Percentiles rank a stretch among this genome's conserved stretches.
phyloP scores from a whole-genome alignment of 1,140 invertebrate species.

The Drosophila melanica region DNA sequence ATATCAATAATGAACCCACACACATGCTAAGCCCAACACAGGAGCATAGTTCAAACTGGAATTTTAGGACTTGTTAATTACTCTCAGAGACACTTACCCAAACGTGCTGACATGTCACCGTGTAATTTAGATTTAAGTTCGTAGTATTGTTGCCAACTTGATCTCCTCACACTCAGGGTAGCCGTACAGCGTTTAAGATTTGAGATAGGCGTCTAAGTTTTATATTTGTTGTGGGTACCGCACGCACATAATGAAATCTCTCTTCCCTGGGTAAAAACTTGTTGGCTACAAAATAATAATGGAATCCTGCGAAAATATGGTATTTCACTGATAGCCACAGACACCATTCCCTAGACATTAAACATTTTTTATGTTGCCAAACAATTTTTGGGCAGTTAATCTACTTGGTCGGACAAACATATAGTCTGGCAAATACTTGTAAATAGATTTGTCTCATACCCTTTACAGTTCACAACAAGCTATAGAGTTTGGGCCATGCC shows the following conservation, averaged over 20 bases:
- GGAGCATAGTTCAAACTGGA: no score
- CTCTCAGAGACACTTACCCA: constrained; percentile 26
- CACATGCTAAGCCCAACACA: no score
- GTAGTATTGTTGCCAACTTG: constrained; percentile 57
- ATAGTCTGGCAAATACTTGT: constrained; percentile 2
- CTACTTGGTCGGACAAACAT: constrained; percentile 15
- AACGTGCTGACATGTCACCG: constrained; percentile 45
- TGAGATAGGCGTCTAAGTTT: constrained; percentile 66
- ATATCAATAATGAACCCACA: no score
- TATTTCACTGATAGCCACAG: constrained; percentile 49
- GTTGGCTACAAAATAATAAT: constrained; percentile 56
- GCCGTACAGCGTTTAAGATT: constrained; percentile 52
- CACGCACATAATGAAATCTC: constrained; percentile 41
- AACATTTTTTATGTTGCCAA: constrained; percentile 60
- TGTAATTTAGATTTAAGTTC: constrained; percentile 56
- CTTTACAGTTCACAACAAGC: not conserved
- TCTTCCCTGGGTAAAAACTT: constrained; percentile 15
- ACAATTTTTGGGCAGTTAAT: constrained; percentile 20
- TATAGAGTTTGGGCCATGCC: no score
- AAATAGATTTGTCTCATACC: constrained; percentile 3
- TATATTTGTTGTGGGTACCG: constrained; percentile 63
- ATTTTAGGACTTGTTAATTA: constrained; percentile 61
- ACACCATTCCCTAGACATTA: constrained; percentile 44
- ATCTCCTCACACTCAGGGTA: not conserved
- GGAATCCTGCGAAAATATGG: constrained; percentile 58